Evolutionary conservation across 1,140 invertebrate species (phyloP).

Genomic region (Matsumurasca onukii): DNA sequence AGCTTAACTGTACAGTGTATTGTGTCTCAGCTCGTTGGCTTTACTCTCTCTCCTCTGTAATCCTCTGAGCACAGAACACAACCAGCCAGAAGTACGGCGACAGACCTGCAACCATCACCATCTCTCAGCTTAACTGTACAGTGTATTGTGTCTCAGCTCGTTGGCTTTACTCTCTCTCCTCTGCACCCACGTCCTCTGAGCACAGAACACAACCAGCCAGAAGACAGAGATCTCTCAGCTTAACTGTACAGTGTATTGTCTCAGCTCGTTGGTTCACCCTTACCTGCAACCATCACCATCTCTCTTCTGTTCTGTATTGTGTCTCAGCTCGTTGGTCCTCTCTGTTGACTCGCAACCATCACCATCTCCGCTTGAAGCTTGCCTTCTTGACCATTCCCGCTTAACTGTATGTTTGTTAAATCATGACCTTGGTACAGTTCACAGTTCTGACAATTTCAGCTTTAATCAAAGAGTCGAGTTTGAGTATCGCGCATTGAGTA

Average conservation of each 20-base stretch:
- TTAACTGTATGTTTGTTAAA: too few species aligned
- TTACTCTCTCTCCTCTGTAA: conserved; percentile 29
- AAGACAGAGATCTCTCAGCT: too few species aligned
- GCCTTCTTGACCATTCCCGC: too few species aligned
- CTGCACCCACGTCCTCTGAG: conserved; percentile 35
- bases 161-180: conserved; percentile 34
- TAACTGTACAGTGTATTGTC: conserved; percentile 8
- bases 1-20: too few species aligned
- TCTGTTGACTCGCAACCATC: conserved; percentile 29
- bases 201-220: conserved; percentile 39
- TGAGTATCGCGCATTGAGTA: too few species aligned
- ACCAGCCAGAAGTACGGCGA: conserved; percentile 38
- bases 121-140: too few species aligned
- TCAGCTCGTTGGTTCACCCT: conserved; percentile 27
- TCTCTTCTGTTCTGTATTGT: conserved; percentile 26
- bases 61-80: conserved; percentile 37
- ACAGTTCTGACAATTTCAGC: too few species aligned
- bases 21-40: conserved; percentile 26
- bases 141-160: conserved; percentile 13
- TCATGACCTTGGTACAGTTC: too few species aligned
- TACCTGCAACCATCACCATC: too few species aligned
- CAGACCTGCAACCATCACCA: conserved; percentile 32
- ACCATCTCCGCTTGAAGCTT: too few species aligned
- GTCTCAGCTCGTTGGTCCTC: conserved; percentile 28
- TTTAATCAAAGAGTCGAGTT: too few species aligned